Evolutionary conservation across 2,113 vertebrate genomes (phyloP).

Genomic region (Notechis scutatus): DNA sequence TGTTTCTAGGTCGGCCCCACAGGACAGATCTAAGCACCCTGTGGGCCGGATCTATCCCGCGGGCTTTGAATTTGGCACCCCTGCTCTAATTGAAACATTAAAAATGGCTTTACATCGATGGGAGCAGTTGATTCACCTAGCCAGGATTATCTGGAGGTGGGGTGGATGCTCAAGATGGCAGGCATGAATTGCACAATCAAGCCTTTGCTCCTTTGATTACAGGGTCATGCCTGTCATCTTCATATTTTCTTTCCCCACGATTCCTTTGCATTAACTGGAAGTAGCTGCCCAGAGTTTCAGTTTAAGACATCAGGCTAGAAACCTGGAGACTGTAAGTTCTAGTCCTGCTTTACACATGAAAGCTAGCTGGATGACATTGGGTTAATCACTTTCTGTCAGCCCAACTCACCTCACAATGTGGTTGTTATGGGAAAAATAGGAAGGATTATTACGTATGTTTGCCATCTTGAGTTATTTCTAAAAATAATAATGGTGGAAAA

Average conservation of each 20-base stretch:
- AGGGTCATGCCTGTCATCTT: neutral
- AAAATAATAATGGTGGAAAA: neutral
- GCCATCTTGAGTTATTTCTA: neutral
- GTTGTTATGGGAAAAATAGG: neutral
- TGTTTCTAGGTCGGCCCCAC: no score
- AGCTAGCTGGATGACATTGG: neutral
- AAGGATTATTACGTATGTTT: neutral
- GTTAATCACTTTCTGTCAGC: neutral
- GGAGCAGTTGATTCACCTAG: neutral
- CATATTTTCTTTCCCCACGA: neutral
- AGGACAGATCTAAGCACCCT: no score
- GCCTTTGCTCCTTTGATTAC: neutral
- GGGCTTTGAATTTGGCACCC: no score
- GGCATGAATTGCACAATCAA: neutral
- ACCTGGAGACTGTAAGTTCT: neutral
- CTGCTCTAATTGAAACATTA: neutral
- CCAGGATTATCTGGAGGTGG: neutral
- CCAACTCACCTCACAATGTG: neutral
- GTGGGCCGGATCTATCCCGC: no score
- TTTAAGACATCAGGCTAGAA: neutral
- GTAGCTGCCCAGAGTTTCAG: neutral
- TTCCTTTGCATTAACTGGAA: neutral
- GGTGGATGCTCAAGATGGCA: neutral
- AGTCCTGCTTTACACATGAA: neutral
- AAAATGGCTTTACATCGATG: neutral